These are phyloP conservation scores for Baryphthengus martii DNA, from an alignment of 2,113 vertebrate genomes.

Conservation along the genomic window DNA sequence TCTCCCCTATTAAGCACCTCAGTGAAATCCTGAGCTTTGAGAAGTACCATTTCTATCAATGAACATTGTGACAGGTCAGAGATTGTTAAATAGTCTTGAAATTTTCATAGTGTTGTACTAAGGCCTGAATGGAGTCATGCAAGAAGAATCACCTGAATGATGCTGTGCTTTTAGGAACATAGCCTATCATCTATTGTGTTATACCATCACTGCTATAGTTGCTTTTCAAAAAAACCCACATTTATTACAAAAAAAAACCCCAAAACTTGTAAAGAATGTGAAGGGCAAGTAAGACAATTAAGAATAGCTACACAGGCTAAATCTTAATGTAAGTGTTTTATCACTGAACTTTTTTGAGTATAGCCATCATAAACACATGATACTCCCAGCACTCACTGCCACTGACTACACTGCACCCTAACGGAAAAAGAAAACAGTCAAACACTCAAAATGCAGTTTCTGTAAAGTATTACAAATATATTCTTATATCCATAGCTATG, in stretches of 20 bases:
- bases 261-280: not conserved
- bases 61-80: rapidly evolving
- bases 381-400: not conserved
- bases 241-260: too few relatives aligned
- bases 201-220: not conserved
- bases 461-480: not conserved
- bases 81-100: not conserved
- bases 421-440: not conserved
- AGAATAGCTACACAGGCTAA: not conserved
- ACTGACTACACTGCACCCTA: not conserved
- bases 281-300: not conserved
- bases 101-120: not conserved
- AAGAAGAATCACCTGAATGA: not conserved
- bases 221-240: not conserved
- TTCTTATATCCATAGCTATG: not conserved
- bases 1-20: rapidly evolving
- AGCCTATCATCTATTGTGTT: not conserved
- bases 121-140: not conserved
- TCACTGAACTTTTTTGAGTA: not conserved
- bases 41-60: not conserved
- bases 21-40: not conserved
- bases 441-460: not conserved
- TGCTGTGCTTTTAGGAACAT: not conserved
- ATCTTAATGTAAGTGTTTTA: not conserved
- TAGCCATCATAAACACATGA: not conserved